Conservation (phyloP, 2,888 invertebrate species). For the Euproctis similis region DNA sequence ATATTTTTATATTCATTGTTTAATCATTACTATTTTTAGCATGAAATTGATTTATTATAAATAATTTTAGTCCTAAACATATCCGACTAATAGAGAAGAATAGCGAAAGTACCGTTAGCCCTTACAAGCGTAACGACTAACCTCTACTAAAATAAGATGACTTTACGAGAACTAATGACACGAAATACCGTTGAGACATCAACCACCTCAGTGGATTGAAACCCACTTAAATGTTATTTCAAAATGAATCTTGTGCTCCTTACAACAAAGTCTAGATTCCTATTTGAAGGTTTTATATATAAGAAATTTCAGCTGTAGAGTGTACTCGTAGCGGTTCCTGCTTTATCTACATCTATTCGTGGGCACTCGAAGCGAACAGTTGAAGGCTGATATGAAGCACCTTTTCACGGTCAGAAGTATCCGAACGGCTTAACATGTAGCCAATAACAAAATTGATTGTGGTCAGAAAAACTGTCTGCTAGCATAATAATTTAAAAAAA, state of each 20-base stretch:
- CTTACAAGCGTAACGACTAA: too few relatives aligned
- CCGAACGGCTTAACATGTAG: constrained; percentile 6
- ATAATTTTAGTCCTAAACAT: too few relatives aligned
- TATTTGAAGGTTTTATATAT: not conserved
- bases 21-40: too few relatives aligned
- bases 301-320: constrained; percentile 19
- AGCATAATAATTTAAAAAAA: too few relatives aligned
- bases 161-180: constrained; percentile 28
- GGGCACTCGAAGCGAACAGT: constrained; percentile 19
- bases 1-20: too few relatives aligned
- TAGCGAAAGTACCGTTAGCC: too few relatives aligned
- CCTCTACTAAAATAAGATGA: too few relatives aligned
- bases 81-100: too few relatives aligned
- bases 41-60: too few relatives aligned
- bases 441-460: not conserved
- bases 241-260: not conserved
- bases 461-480: too few relatives aligned
- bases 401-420: constrained; percentile 30
- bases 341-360: constrained; percentile 47
- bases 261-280: constrained; percentile 5
- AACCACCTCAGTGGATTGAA: constrained; percentile 11
- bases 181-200: constrained; percentile 15
- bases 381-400: constrained; percentile 35
- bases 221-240: not conserved
- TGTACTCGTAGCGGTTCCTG: constrained; percentile 32